Conservation (phyloP, 2,888 invertebrate genomes). For the Heteropelma amictum region DNA sequence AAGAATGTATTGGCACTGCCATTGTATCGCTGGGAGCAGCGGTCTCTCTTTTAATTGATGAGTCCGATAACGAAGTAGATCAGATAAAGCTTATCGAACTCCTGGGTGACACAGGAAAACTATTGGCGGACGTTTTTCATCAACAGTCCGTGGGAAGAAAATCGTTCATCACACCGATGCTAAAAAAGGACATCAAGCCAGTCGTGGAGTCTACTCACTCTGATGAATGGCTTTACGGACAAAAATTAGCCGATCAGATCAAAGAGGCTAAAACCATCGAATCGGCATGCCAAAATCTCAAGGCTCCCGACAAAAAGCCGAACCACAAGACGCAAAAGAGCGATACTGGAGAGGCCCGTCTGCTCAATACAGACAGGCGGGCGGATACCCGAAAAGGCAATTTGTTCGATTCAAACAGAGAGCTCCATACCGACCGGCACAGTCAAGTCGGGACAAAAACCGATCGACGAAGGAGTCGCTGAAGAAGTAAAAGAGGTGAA, state of each 20-base stretch:
- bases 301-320: not conserved
- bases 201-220: conserved; percentile 5
- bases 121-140: conserved; percentile 37
- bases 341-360: conserved; percentile 26
- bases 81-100: not conserved
- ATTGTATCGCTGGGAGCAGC: conserved; percentile 43
- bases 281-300: not conserved
- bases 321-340: not conserved
- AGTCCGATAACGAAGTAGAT: conserved; percentile 12
- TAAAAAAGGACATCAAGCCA: conserved; percentile 32
- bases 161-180: conserved; percentile 28
- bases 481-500: conserved; percentile 33
- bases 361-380: conserved; percentile 43
- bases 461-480: conserved; percentile 14
- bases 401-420: conserved; percentile 35
- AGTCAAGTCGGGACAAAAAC: conserved; percentile 29
- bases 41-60: conserved; percentile 33
- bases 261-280: conserved; percentile 33
- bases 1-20: conserved; percentile 46
- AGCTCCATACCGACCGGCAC: conserved; percentile 24
- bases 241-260: conserved; percentile 38
- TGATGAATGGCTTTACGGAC: conserved; percentile 22
- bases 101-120: conserved; percentile 21
- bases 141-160: conserved; percentile 39
- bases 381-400: conserved; percentile 35